Conservation (phyloP, 1,140 invertebrate genomes). For the Ridgeia piscesae region DNA sequence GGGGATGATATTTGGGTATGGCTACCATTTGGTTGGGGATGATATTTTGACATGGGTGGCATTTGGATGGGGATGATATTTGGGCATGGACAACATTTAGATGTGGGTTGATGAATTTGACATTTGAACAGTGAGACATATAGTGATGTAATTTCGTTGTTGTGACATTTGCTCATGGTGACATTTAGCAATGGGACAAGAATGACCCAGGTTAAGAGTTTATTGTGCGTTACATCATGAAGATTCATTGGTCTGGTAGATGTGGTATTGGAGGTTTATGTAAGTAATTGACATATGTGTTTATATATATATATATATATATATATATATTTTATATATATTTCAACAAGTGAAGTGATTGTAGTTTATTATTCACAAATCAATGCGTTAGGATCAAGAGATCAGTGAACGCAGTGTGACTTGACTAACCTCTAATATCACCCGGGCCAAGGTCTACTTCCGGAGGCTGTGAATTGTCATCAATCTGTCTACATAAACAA, state of each 20-base stretch:
- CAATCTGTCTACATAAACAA: background rate
- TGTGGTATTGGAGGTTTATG: background rate
- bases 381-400: too few relatives aligned
- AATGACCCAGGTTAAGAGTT: background rate
- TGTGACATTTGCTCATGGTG: background rate
- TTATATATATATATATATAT: background rate
- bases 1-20: too few relatives aligned
- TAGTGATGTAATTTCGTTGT: background rate
- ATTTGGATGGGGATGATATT: too few relatives aligned
- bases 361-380: background rate
- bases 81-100: too few relatives aligned
- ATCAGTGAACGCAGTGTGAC: too few relatives aligned
- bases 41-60: too few relatives aligned
- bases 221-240: background rate
- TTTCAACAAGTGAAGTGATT: background rate
- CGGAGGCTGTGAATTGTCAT: background rate
- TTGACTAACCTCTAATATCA: background rate
- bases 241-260: background rate
- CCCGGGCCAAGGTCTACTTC: background rate
- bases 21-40: too few relatives aligned
- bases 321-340: background rate
- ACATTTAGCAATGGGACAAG: background rate
- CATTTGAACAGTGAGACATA: background rate
- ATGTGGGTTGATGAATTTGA: background rate
- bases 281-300: background rate